phyloP scores from a whole-genome alignment of 2,113 vertebrate species.

The Perca flavescens region DNA sequence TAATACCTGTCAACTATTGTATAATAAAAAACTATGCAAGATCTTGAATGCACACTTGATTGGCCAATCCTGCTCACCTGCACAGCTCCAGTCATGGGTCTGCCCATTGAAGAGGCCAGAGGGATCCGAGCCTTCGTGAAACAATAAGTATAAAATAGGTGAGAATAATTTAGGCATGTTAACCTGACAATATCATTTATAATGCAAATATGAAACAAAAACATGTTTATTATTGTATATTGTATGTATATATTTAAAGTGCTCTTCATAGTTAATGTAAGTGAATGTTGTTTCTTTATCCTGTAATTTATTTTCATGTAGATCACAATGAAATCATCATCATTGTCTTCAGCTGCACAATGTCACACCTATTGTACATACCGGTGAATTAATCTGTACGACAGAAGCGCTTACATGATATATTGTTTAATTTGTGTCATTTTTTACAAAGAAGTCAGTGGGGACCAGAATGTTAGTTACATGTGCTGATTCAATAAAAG shows the following conservation, averaged over 20 bases:
- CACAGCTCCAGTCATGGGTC: slow-evolving; percentile 91
- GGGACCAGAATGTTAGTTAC: background rate
- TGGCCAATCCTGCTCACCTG: slow-evolving; percentile 85
- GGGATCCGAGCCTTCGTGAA: slow-evolving; percentile 86
- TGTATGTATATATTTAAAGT: background rate
- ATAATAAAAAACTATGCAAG: background rate
- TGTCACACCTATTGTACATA: background rate
- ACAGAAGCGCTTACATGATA: too few relatives aligned
- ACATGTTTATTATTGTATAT: background rate
- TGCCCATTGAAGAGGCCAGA: slow-evolving; percentile 90
- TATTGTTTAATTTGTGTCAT: background rate
- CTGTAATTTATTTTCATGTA: background rate
- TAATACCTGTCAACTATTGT: background rate
- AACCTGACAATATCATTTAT: background rate
- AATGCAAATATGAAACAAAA: background rate
- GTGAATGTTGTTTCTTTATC: background rate
- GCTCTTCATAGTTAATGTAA: background rate
- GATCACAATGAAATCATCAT: background rate
- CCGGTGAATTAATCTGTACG: background rate
- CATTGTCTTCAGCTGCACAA: background rate
- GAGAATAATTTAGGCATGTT: background rate
- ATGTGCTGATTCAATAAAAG: background rate
- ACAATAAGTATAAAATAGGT: slow-evolving; percentile 4
- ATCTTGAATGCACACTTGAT: too few relatives aligned
- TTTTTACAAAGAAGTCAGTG: background rate